phyloP scores from a whole-genome alignment of 2,797 vertebrate genomes.

The Gymnopithys bicolor region DNA sequence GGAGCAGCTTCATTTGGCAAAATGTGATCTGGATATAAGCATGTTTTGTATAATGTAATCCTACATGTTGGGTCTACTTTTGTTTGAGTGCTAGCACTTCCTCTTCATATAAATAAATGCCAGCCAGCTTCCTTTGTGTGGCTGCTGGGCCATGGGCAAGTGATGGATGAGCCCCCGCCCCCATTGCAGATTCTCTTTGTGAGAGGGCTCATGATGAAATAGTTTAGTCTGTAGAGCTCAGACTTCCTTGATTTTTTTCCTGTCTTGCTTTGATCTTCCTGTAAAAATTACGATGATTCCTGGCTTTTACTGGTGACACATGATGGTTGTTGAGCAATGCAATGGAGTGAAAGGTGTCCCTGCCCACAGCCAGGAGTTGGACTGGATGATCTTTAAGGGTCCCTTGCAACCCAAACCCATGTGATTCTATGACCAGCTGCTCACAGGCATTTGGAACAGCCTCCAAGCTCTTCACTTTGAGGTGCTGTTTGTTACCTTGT shows the following conservation, averaged over 20 bases:
- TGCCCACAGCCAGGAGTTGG: fast-evolving
- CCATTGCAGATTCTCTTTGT: neutral
- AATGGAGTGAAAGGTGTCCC: neutral
- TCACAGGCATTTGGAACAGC: neutral
- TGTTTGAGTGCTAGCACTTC: constrained; percentile 15
- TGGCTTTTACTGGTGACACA: neutral
- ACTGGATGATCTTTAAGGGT: neutral
- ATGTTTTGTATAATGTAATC: neutral
- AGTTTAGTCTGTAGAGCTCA: constrained; percentile 28
- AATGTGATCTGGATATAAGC: neutral
- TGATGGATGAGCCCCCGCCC: neutral
- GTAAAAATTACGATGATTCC: neutral
- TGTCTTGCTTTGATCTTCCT: neutral
- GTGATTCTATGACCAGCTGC: neutral
- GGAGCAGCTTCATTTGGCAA: neutral
- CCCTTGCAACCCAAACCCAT: neutral
- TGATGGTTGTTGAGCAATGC: neutral
- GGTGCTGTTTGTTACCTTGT: neutral
- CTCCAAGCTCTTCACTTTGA: neutral
- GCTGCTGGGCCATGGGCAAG: neutral
- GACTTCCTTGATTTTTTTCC: constrained; percentile 3
- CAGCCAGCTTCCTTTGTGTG: neutral
- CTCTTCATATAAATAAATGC: neutral
- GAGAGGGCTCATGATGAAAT: neutral
- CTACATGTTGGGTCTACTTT: neutral